Base-by-base conservation (phyloP, 2,113 vertebrate genomes). In the Forbesichthys agassizii region DNA sequence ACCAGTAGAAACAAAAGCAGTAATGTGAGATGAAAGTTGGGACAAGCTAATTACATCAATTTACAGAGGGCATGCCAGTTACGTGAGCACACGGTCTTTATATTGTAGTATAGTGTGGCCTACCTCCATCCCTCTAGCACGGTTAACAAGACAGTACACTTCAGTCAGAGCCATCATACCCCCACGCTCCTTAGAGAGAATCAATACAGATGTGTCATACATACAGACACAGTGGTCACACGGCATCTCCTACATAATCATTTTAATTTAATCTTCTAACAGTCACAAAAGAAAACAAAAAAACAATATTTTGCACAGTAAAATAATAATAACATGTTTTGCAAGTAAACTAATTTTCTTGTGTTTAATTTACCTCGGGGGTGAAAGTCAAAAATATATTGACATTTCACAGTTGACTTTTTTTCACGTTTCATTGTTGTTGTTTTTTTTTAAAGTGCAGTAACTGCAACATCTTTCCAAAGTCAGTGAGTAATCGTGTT, bases 131-230 rank as follows among this genome's bases (percentile, higher is more conserved):
- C 98, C 98, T 78, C 98, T 91, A 3, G 98, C 98, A 0, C 98
- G 92, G 77, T 99, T 99, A 49, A 99, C 96, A 58, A 98, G 90
- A 72, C 98, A 99, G 88, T 99, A 99, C 14, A 99, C 97, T 74
- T 99, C 98, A 0, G 96, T 98, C 13, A 99, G 94, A 0, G 96
- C 96, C 97, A 99, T 97, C 92, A 99, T 98, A 27, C 97, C 97
- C 0, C 97, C 96, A 67, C 94, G 93, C 79, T 99, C 98, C 98
- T 99, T 76, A 46, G 14, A 46, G 68, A 20, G 55, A 6, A n/a
- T 62, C n/a, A 52, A 42, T 27, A 27, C 27, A 27, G 27, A 27
- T 27, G 27, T 27, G 13, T 42, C 48, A 14, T 12, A 63, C 57
- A 51, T 36, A 68, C 11, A 48, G 13, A 9, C 42, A 55, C 9